Evolutionary conservation across 2,113 vertebrate species (phyloP), one percentile per base, ranked within the genome.

Genomic region (Hiodon tergisus): DNA sequence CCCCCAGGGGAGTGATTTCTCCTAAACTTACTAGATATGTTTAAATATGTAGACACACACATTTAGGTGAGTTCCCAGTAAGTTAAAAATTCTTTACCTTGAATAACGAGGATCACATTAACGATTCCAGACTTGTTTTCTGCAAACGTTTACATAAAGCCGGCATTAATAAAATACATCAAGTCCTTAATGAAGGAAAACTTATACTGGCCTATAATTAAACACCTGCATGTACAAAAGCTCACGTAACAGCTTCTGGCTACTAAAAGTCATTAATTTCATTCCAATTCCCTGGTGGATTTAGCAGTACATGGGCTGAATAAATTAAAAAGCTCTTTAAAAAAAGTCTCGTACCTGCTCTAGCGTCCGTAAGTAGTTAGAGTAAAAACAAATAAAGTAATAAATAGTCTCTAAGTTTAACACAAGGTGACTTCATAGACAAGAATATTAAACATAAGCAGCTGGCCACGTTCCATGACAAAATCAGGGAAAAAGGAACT

Each of bases 141-240:
- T 63, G 58, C 62, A 72, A 77, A 78, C 75, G 77, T 63, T 77
- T 78, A 76, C 66, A 61, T 65, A 66, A 83, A 76, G 69, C 48
- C 60, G 76, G 69, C 62, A 66, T 76, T 78, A 78, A 72, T 79
- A 50, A 75, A 61, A 81, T 76, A 71, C 69, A 55, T 55, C 69
- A 65, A 80, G 75, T 72, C 70, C 62, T 77, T 75, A 76, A 77
- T 80, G 78, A 50, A 16, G 67, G 54, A 59, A 74, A 63, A 72
- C 53, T 73, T 63, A 70, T 76, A 78, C 69, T 75, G 67, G 62
- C 71, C 53, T 72, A 65, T 78, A 80, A 81, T 81, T 81, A 80
- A 67, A 74, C 82, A 81, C 80, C 78, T 80, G 80, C 67, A 81
- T 81, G 78, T 66, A 76, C 77, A 72, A 69, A 77, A 65, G 52